phyloP scores from a whole-genome alignment of 1,140 invertebrate genomes.

The Trinorchestia longiramus region DNA sequence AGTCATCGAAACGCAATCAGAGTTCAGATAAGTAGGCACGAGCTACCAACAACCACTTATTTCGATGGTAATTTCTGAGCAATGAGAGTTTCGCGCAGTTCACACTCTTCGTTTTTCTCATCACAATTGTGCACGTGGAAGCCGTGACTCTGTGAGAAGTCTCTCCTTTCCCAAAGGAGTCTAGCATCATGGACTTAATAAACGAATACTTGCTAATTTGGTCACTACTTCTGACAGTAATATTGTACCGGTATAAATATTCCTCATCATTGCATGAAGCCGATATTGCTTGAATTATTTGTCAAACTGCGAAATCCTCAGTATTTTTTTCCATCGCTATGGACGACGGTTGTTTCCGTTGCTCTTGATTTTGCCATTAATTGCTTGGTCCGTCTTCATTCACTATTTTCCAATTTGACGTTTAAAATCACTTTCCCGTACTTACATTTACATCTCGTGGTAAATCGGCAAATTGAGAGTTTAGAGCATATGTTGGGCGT shows the following conservation, averaged over 20 bases:
- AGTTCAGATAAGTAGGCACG: neutral
- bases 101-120: neutral
- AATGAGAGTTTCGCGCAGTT: neutral
- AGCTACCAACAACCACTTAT: neutral
- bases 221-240: too few species aligned
- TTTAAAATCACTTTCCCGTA: neutral
- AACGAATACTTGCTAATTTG: too few species aligned
- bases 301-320: neutral
- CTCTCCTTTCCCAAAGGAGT: too few species aligned
- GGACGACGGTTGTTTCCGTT: neutral
- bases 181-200: too few species aligned
- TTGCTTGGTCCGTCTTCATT: neutral
- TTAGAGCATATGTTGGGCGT: neutral
- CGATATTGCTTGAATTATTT: neutral
- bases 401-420: neutral
- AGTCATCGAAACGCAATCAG: neutral
- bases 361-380: neutral
- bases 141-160: too few species aligned
- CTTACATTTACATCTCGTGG: neutral
- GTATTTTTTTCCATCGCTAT: neutral
- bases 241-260: too few species aligned
- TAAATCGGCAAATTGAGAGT: neutral
- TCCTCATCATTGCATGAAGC: neutral
- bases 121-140: neutral
- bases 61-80: neutral